These are phyloP conservation scores for Ctenodactylus gundi DNA, from an alignment of 2,113 vertebrate genomes.

Conservation along the genomic window DNA sequence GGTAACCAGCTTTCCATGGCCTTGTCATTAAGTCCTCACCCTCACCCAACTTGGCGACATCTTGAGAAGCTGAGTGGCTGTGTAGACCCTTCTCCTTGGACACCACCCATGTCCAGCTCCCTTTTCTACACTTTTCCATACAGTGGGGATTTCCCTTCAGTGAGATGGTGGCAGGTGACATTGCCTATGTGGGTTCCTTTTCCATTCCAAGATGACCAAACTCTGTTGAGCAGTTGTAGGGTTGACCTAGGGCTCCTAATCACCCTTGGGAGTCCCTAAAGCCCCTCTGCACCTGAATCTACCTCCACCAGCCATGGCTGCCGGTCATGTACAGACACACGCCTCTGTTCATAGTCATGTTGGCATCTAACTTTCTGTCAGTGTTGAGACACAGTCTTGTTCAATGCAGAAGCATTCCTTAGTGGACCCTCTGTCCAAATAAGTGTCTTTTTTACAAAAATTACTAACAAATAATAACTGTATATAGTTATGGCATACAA, in stretches of 20 bases:
- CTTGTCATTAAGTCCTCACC: neutral
- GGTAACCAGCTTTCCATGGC: neutral
- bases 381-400: neutral
- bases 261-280: neutral
- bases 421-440: neutral
- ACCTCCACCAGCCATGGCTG: neutral
- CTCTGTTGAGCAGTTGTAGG: neutral
- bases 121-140: neutral
- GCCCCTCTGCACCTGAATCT: neutral
- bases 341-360: neutral
- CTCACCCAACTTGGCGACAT: neutral
- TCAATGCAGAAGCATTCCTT: neutral
- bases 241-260: neutral
- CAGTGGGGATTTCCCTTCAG: neutral
- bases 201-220: neutral
- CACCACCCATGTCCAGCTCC: accelerated
- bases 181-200: accelerated
- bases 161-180: neutral
- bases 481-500: neutral
- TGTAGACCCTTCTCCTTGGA: neutral
- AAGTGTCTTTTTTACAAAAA: neutral
- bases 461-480: neutral
- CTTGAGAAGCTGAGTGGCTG: too few relatives aligned
- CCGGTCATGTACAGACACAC: neutral
- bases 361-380: neutral